Conservation (phyloP, 2,113 vertebrate genomes). For the Ceyx cyanopectus region DNA sequence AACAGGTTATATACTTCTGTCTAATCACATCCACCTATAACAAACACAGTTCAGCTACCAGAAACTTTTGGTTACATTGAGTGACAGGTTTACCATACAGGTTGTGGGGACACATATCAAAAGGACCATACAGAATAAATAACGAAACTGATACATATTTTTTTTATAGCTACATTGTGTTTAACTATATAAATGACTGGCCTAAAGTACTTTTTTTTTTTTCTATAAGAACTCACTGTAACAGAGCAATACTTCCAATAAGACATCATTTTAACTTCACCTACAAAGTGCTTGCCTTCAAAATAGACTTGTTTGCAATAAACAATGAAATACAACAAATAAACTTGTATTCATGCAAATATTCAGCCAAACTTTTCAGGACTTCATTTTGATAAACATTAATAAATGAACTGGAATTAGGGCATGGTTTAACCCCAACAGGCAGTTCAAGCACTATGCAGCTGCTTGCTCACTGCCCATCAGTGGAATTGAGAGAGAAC, state of each 20-base stretch:
- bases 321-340: background rate
- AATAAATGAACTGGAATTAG: background rate
- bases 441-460: background rate
- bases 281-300: background rate
- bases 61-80: background rate
- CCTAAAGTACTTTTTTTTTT: background rate
- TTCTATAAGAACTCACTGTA: background rate
- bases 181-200: background rate
- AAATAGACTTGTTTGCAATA: background rate
- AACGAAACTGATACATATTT: background rate
- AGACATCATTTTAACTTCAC: background rate
- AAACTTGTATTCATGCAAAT: background rate
- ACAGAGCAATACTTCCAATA: background rate
- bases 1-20: slow-evolving; percentile 21
- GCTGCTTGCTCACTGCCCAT: accelerated
- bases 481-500: background rate
- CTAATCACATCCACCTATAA: background rate
- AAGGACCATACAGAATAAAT: background rate
- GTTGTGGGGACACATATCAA: background rate
- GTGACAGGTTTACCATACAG: background rate
- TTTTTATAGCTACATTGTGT: background rate
- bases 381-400: background rate
- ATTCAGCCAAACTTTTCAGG: background rate
- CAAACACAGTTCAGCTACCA: background rate
- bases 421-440: background rate